Evolutionary conservation across 2,113 vertebrate genomes (phyloP).

Genomic region (Lophotis ruficrista): DNA sequence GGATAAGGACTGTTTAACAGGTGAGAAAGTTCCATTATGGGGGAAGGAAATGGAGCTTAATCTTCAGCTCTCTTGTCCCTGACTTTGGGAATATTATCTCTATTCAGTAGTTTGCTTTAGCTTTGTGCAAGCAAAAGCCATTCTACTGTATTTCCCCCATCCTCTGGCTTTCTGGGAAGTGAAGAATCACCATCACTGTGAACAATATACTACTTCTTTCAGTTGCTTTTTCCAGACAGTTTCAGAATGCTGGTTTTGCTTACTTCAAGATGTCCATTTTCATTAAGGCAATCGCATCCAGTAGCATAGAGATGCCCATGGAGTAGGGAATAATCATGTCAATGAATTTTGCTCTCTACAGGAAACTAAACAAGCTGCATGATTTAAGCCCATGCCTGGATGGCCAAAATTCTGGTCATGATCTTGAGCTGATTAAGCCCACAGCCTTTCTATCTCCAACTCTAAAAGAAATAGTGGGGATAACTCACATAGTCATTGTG

Average conservation of each 20-base stretch:
- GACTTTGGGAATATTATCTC: not conserved
- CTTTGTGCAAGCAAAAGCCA: not conserved
- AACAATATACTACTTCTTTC: not conserved
- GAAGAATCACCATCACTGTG: not conserved
- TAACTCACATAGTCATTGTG: not conserved
- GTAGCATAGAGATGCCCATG: not conserved
- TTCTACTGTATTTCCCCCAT: not conserved
- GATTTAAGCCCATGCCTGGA: not conserved
- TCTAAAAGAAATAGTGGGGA: not conserved
- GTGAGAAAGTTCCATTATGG: not conserved
- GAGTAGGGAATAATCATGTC: not conserved
- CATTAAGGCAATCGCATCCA: not conserved
- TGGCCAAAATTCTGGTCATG: not conserved
- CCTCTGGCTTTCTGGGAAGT: not conserved
- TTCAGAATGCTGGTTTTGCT: not conserved
- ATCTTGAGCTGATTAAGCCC: not conserved
- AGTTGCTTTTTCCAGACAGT: not conserved
- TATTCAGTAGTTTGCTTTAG: not conserved
- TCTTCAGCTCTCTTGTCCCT: not conserved
- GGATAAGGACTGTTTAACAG: not conserved
- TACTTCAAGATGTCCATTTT: not conserved
- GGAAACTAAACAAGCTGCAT: not conserved
- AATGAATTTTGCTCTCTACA: not conserved
- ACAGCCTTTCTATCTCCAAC: not conserved
- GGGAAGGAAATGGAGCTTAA: not conserved